Conservation (phyloP, 2,888 invertebrate species). For the Tenodera sinensis region DNA sequence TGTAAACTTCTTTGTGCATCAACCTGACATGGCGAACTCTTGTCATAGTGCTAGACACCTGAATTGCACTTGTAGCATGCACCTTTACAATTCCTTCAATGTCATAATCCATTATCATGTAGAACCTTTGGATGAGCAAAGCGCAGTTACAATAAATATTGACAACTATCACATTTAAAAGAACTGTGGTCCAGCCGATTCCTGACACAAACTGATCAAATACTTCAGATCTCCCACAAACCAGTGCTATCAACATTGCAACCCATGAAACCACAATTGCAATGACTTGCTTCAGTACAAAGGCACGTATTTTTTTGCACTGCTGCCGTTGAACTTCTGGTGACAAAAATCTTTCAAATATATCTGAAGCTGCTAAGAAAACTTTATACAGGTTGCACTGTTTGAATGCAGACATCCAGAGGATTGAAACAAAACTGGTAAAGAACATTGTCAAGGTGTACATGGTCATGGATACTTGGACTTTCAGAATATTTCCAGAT, state of each 20-base stretch:
- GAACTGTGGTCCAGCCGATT: neutral
- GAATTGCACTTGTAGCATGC: neutral
- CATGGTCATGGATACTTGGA: neutral
- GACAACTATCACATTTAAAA: neutral
- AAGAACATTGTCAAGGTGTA: neutral
- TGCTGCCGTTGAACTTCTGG: neutral
- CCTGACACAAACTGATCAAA: neutral
- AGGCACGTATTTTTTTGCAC: neutral
- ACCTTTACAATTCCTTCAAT: neutral
- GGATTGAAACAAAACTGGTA: neutral
- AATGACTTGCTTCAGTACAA: neutral
- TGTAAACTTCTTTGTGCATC: neutral
- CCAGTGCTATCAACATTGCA: neutral
- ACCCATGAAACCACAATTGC: neutral
- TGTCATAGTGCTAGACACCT: neutral
- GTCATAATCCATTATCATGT: neutral
- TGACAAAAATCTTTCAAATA: neutral
- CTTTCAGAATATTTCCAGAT: neutral
- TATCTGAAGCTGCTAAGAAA: neutral
- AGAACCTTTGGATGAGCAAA: neutral
- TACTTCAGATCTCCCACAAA: neutral
- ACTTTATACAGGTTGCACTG: neutral
- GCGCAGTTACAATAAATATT: neutral
- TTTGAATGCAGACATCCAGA: neutral
- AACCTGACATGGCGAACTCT: neutral